Conservation (phyloP, 2,888 invertebrate genomes). For the Anodontia alba region DNA sequence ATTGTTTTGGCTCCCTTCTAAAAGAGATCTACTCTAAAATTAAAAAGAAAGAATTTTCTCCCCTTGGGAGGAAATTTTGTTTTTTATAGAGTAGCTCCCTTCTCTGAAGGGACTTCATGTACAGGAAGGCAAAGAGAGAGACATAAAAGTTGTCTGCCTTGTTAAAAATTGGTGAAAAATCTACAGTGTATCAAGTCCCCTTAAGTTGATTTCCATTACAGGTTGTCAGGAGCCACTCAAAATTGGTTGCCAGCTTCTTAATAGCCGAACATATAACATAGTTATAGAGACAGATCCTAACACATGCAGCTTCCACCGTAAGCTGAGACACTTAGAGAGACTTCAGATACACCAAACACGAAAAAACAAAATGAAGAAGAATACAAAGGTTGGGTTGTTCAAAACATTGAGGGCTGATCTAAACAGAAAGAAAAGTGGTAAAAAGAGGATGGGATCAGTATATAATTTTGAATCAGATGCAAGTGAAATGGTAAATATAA, state of each 20-base stretch:
- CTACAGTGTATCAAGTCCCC: no score
- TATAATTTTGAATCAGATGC: slow-evolving; percentile 38
- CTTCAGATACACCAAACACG: slow-evolving; percentile 56
- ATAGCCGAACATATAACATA: slow-evolving; percentile 78
- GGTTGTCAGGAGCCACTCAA: slow-evolving; percentile 64
- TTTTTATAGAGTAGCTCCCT: no score
- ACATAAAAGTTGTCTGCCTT: no score
- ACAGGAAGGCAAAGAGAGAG: no score
- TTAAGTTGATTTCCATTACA: slow-evolving; percentile 32
- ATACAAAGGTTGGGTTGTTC: not conserved
- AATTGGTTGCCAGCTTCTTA: slow-evolving; percentile 54
- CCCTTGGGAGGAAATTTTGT: no score
- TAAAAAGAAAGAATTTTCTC: no score
- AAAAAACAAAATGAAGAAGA: slow-evolving; percentile 19
- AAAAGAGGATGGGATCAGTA: slow-evolving; percentile 2
- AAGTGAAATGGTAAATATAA: slow-evolving; percentile 20
- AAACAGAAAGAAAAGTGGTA: not conserved
- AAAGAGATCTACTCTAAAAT: no score
- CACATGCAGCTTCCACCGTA: slow-evolving; percentile 74
- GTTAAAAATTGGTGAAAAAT: no score
- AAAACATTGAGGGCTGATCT: not conserved
- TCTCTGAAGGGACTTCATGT: no score
- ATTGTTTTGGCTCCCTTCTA: no score
- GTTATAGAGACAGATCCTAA: slow-evolving; percentile 73
- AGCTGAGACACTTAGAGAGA: slow-evolving; percentile 72